Evolutionary conservation across 2,797 vertebrate species (phyloP).

Genomic region (Propithecus deckenii): DNA sequence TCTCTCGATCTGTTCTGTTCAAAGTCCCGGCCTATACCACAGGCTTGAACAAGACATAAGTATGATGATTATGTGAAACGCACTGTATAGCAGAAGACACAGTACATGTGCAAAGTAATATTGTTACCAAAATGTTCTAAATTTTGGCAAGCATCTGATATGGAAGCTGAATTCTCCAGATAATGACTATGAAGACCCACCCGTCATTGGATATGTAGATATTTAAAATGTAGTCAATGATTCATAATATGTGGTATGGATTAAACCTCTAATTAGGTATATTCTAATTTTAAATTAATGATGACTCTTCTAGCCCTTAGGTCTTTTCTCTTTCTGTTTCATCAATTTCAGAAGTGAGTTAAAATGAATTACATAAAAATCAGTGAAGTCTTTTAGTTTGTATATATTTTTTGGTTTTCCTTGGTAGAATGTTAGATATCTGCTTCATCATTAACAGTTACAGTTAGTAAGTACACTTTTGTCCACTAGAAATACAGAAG

Average conservation of each 20-base stretch:
- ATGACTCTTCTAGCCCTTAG: slow-evolving; percentile 8
- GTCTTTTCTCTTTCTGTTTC: slow-evolving; percentile 12
- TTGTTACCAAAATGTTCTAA: background rate
- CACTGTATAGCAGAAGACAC: background rate
- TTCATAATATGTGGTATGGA: background rate
- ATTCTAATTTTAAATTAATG: slow-evolving; percentile 47
- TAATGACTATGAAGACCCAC: background rate
- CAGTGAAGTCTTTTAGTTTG: background rate
- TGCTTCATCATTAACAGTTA: background rate
- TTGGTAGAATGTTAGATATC: background rate
- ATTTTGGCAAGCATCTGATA: background rate
- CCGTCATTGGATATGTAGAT: background rate
- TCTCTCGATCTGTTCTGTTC: background rate
- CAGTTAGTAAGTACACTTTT: background rate
- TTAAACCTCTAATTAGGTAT: slow-evolving; percentile 46
- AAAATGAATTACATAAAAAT: slow-evolving; percentile 25
- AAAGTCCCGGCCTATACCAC: background rate
- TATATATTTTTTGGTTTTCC: background rate
- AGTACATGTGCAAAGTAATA: background rate
- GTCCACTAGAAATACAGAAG: slow-evolving; percentile 4
- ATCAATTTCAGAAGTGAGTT: background rate
- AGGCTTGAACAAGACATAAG: background rate
- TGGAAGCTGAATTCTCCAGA: background rate
- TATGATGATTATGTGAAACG: background rate
- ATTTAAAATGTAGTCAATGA: slow-evolving; percentile 33